phyloP scores from a whole-genome alignment of 2,797 vertebrate genomes.

The Ctenopoma kingsleyae region DNA sequence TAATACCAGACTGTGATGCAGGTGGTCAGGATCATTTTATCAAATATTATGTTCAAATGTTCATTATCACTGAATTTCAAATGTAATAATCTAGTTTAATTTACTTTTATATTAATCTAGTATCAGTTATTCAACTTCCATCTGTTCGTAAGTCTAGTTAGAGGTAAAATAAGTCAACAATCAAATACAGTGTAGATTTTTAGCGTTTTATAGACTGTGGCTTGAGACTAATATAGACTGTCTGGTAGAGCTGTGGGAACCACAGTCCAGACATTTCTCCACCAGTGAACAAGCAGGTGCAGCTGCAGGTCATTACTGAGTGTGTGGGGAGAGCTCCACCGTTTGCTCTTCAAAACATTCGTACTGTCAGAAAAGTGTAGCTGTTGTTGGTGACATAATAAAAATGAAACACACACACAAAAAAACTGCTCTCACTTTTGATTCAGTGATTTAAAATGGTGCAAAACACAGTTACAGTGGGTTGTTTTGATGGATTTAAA shows the following conservation, averaged over 20 bases:
- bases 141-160: background rate
- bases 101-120: background rate
- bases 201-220: constrained; percentile 1
- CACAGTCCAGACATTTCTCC: constrained; percentile 19
- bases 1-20: too few species aligned
- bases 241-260: constrained; percentile 49
- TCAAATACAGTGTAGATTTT: constrained; percentile 3
- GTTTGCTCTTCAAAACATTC: background rate
- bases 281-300: constrained; percentile 54
- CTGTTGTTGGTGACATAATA: background rate
- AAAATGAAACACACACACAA: background rate
- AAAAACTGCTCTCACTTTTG: background rate
- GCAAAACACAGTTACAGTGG: too few species aligned
- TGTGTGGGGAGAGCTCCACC: background rate
- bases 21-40: too few species aligned
- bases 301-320: constrained; percentile 26
- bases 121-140: background rate
- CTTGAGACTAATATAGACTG: constrained; percentile 25
- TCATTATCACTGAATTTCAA: background rate
- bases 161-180: background rate
- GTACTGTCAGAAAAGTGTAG: background rate
- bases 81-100: too few species aligned
- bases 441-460: background rate
- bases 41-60: too few species aligned
- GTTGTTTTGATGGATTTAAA: background rate